Evolutionary conservation across 2,113 vertebrate genomes (phyloP), one percentile per base, ranked within the genome.

Genomic region (Hiodon tergisus): DNA sequence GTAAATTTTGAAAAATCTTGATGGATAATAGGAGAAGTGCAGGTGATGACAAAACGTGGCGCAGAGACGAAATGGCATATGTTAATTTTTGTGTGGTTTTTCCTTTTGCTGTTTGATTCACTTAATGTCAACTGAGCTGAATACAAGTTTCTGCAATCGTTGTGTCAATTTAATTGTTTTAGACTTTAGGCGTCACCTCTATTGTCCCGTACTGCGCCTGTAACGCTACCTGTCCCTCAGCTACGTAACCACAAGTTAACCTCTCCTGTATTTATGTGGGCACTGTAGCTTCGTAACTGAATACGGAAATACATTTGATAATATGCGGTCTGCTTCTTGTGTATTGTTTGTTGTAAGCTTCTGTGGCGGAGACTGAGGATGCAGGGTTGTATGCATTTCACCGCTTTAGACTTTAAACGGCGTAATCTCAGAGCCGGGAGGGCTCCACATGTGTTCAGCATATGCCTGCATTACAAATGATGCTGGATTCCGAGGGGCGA

Each of bases 391-490:
- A n/a, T 14, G 5, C 17, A 17, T 5, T 67, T 67, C 46, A 5
- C 5, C 67, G 48, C 13, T 31, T 31, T 31, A 31, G 31, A 57
- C 16, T 52, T 57, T 59, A 8, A 3, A 65, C 57, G n/a, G 16
- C 9, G 5, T 51, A 52, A 60, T 47, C 66, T 66, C 48, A 11
- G 47, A 7, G 47, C 46, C 58, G 65, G 67, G 53, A 65, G 57
- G 2, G 51, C 8, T n/a, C 77, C 47, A 77, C 82, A 84, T 79
- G 74, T 86, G 80, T 75, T 76, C 16, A 76, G n/a, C 84, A 87
- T 75, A 83, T 81, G 76, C 77, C 13, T 58, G 67, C 9, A 71
- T 63, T 77, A 77, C 53, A 67, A 79, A 72, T 70, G 53, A 62
- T 69, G 53, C 65, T 68, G 31, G 63, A 16, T 31, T 76, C 31